Conservation (phyloP, 1,140 invertebrate genomes). For the Achatina immaculata region DNA sequence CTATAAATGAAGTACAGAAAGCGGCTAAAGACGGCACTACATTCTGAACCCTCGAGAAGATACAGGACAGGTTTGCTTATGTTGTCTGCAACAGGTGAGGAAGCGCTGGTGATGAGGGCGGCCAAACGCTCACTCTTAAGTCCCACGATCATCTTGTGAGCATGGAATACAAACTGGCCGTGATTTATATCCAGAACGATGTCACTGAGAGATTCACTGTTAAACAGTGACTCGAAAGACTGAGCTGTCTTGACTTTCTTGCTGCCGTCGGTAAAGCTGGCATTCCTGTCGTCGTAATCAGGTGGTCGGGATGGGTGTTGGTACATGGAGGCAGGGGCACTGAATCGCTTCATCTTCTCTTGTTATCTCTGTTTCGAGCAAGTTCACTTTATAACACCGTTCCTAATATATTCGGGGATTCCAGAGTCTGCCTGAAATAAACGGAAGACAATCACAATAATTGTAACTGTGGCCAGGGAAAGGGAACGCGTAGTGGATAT, state of each 20-base stretch:
- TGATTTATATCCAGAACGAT: constrained; percentile 57
- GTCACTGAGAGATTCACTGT: constrained; percentile 62
- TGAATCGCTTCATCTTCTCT: constrained; percentile 46
- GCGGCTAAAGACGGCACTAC: constrained; percentile 60
- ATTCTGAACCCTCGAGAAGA: constrained; percentile 56
- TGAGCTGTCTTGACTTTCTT: constrained; percentile 63
- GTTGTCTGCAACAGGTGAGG: constrained; percentile 29
- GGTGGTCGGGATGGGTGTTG: constrained; percentile 58
- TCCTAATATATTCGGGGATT: not conserved
- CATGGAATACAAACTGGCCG: constrained; percentile 59
- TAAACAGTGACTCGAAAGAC: constrained; percentile 63
- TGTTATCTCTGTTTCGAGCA: not conserved
- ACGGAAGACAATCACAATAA: no score
- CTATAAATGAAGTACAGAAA: constrained; percentile 68
- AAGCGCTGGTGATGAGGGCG: constrained; percentile 51
- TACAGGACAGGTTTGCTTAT: constrained; percentile 49
- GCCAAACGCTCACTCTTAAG: constrained; percentile 63
- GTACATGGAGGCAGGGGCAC: constrained; percentile 48
- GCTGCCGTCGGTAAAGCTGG: constrained; percentile 36
- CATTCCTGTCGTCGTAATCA: constrained; percentile 13
- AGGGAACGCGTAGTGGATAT: no score
- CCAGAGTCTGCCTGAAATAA: no score
- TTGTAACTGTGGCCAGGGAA: no score
- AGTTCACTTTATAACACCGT: no score
- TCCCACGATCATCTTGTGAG: constrained; percentile 63